Percentiles rank a stretch among this genome's conserved stretches.
phyloP scores from a whole-genome alignment of 1,140 invertebrate species.

The Drosophila virilis region DNA sequence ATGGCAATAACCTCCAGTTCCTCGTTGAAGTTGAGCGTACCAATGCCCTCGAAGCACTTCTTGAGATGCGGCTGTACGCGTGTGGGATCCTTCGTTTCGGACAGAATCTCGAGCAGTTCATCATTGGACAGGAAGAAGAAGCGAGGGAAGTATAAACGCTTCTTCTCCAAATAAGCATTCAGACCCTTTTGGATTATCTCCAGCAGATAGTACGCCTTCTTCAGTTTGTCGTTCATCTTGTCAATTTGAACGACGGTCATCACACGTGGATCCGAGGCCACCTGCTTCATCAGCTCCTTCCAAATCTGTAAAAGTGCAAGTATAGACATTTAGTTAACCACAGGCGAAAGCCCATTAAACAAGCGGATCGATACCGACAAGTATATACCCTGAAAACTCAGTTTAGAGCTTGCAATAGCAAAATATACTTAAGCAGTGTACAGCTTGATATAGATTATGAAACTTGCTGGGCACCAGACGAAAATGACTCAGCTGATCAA shows the following conservation, averaged over 20 bases:
- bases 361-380: too few relatives aligned
- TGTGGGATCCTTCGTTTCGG: constrained; percentile 98
- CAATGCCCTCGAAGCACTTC: constrained; percentile 98
- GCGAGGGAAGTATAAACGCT: constrained; percentile 95
- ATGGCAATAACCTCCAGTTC: constrained; percentile 95
- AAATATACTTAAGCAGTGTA: too few relatives aligned
- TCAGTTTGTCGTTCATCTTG: constrained; percentile 95
- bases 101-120: constrained; percentile 97
- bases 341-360: neutral
- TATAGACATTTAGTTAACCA: neutral
- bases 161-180: constrained; percentile 97
- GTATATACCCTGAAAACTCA: too few relatives aligned
- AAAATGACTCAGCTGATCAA: too few relatives aligned
- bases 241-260: constrained; percentile 95
- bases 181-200: constrained; percentile 96
- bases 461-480: too few relatives aligned
- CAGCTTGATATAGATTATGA: too few relatives aligned
- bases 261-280: constrained; percentile 91
- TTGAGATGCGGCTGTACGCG: constrained; percentile 98
- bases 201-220: constrained; percentile 94
- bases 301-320: constrained; percentile 85
- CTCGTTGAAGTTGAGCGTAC: constrained; percentile 93
- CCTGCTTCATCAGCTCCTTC: constrained; percentile 97
- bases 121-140: constrained; percentile 99
- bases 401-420: too few relatives aligned